A percentile compares a stretch with the other conserved stretches of the same genome.
phyloP scores from a whole-genome alignment of 2,797 vertebrate species.

The Sus cebifrons region DNA sequence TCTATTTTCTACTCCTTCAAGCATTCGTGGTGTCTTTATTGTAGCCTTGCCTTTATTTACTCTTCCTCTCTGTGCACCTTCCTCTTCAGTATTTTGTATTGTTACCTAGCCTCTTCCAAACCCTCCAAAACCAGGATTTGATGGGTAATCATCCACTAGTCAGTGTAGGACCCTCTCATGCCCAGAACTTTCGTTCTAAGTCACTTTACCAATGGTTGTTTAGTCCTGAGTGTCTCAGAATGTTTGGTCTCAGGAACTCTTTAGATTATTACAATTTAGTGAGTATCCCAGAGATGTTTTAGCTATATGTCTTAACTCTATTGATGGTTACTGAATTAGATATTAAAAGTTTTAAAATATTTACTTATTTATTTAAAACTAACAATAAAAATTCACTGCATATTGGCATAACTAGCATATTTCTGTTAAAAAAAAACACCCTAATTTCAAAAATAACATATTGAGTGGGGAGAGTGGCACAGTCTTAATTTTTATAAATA shows the following conservation, averaged over 20 bases:
- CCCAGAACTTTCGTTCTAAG: background rate
- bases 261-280: background rate
- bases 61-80: background rate
- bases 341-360: constrained; percentile 1
- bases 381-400: background rate
- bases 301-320: background rate
- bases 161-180: background rate
- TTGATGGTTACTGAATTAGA: background rate
- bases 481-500: background rate
- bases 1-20: background rate
- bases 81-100: background rate
- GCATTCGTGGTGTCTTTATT: background rate
- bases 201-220: background rate
- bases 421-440: background rate
- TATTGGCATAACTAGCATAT: background rate
- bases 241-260: background rate
- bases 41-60: background rate
- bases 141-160: background rate
- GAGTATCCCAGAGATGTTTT: background rate
- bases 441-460: background rate
- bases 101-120: background rate
- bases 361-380: background rate
- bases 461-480: background rate
- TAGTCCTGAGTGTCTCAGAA: background rate
- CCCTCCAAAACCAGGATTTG: background rate